These are phyloP conservation scores for Cryptoprocta ferox DNA, from an alignment of 2,797 vertebrate species.

Conservation along the genomic window DNA sequence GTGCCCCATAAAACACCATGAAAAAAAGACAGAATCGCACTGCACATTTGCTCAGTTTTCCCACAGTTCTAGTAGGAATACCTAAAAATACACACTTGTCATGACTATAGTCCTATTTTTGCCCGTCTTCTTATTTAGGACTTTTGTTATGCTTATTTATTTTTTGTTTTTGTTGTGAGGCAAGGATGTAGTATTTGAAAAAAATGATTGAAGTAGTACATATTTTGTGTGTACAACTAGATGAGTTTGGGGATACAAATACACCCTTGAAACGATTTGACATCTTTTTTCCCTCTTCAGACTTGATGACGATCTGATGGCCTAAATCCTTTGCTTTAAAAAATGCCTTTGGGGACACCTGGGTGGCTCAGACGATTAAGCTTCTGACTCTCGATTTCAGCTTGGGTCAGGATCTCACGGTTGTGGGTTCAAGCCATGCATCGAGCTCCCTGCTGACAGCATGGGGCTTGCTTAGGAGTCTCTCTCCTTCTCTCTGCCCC, in stretches of 20 bases:
- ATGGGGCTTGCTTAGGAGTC: no score
- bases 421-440: no score
- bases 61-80: not conserved
- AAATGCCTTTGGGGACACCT: not conserved
- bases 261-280: not conserved
- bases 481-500: no score
- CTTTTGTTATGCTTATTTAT: not conserved
- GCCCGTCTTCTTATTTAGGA: not conserved
- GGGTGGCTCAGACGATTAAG: no score
- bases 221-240: not conserved
- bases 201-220: not conserved
- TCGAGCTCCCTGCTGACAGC: no score
- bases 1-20: not conserved
- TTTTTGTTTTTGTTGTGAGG: not conserved
- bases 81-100: not conserved
- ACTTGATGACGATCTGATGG: not conserved
- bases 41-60: not conserved
- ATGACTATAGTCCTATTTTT: not conserved
- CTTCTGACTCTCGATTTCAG: no score
- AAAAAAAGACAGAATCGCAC: not conserved
- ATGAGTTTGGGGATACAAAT: not conserved
- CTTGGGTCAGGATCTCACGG: no score
- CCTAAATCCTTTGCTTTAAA: not conserved
- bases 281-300: not conserved
- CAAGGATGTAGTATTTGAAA: not conserved